Base-by-base conservation (phyloP, 64 coral and sea anemone species). In the Dendrophyllia cribrosa region DNA sequence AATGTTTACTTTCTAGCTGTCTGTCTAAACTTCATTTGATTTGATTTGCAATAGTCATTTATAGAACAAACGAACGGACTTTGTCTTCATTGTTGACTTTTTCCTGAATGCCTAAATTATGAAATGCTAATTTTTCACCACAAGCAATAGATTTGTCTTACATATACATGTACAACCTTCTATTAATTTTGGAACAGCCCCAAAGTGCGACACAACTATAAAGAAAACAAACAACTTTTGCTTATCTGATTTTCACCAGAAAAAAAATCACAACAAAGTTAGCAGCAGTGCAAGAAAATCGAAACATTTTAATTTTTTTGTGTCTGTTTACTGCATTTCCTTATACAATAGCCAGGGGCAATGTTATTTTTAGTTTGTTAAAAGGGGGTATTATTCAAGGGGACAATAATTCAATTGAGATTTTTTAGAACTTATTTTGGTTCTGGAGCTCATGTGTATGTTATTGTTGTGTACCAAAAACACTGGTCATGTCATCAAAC, bases 1-100 rank as follows among this genome's bases (percentile, higher is more conserved):
- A 84, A 68, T 84, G 80, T 84, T 84, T 84, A 68, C 50, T 84
- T 84, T 67, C 16, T 43, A 84, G 43, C 21, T 82, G 58, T 43
- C 78, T 65, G 26, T 67, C 43, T 67, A 84, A 64, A 84, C 45
- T 47, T 9, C 34, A n/a, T 48, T 34, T 77, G 51, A 77, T 67
- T 67, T 84, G 80, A 84, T 48, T 84, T 84, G 20, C 46, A 50
- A 68, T 51, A 66, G 16, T 84, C 80, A 66, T 48, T 68, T 20
- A 48, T 6, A 67, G 80, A 84, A 19, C 20, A 66, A 84, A 46
- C 43, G 61, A 16, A 47, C 20, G 62, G n/a, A 15, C 63, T 67
- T 63, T 84, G 19, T 51, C 67, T 9, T 47, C 20, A 62, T 68
- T 84, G 80, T 84, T 84, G 20, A 84, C 60, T 22, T 84, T 51